Evolutionary conservation across 2,113 vertebrate species (phyloP).

Genomic region (Oxyruncus cristatus): DNA sequence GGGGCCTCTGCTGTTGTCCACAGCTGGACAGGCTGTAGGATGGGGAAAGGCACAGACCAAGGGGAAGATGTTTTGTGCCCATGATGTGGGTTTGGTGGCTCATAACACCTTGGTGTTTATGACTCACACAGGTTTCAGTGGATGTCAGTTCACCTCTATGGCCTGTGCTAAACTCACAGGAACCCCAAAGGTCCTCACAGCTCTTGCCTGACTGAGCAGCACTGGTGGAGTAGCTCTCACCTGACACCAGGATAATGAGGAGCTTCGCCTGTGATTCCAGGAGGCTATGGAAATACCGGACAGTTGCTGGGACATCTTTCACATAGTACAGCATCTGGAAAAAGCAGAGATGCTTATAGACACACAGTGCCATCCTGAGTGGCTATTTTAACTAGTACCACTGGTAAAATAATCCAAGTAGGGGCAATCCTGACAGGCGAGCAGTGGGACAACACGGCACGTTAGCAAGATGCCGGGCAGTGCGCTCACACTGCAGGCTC

Average conservation of each 20-base stretch:
- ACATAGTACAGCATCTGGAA: constrained; percentile 88
- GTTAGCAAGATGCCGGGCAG: fast-evolving
- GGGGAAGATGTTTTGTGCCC: neutral
- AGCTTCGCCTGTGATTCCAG: constrained; percentile 82
- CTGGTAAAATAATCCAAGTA: neutral
- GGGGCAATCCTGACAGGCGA: neutral
- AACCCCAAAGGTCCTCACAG: neutral
- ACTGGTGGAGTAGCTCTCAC: constrained; percentile 67
- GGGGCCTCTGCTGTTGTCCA: fast-evolving
- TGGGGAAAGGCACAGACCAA: neutral
- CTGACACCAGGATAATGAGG: constrained; percentile 87
- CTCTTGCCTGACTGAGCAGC: neutral
- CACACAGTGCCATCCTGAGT: neutral
- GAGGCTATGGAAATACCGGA: constrained; percentile 85
- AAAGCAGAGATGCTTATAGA: neutral
- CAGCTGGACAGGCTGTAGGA: neutral
- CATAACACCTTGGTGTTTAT: neutral
- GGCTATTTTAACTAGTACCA: neutral
- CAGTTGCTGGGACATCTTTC: constrained; percentile 79
- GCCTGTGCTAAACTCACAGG: neutral
- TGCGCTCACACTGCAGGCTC: neutral
- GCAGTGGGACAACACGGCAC: fast-evolving
- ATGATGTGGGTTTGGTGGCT: fast-evolving
- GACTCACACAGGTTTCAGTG: neutral
- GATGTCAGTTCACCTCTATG: neutral